A percentile compares a stretch with the other conserved stretches of the same genome.
These are phyloP conservation scores for Forbesichthys agassizii DNA, from an alignment of 2,113 vertebrate genomes.

Conservation along the genomic window DNA sequence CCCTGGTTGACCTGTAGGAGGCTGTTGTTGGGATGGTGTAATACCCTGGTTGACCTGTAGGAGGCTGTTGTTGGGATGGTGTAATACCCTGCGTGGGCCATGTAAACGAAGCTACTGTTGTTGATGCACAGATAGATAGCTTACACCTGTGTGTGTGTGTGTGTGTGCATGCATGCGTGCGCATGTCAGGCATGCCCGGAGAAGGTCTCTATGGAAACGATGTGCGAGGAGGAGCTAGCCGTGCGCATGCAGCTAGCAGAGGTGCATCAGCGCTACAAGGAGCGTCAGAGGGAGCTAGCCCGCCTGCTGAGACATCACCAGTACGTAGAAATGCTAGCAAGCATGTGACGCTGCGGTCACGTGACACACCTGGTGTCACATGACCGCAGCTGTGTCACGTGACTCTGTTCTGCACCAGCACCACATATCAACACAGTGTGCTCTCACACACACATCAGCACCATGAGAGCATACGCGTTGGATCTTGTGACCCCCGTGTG, in stretches of 20 bases:
- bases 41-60: no score
- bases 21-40: no score
- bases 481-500: no score
- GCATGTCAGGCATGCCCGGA: constrained; percentile 87
- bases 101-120: no score
- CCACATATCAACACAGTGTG: no score
- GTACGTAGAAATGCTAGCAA: constrained; percentile 69
- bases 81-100: no score
- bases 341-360: constrained; percentile 10
- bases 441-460: no score
- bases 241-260: constrained; percentile 92
- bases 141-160: constrained; percentile 8
- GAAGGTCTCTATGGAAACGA: constrained; percentile 90
- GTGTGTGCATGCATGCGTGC: constrained; percentile 28
- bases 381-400: no score
- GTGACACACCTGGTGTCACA: background rate
- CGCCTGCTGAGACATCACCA: constrained; percentile 91
- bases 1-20: no score
- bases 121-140: background rate
- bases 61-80: no score
- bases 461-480: no score
- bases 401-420: no score
- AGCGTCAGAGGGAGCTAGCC: constrained; percentile 94
- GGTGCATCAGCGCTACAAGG: constrained; percentile 93
- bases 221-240: constrained; percentile 92